phyloP scores from a whole-genome alignment of 2,797 vertebrate genomes.

The Protosalanx chinensis region DNA sequence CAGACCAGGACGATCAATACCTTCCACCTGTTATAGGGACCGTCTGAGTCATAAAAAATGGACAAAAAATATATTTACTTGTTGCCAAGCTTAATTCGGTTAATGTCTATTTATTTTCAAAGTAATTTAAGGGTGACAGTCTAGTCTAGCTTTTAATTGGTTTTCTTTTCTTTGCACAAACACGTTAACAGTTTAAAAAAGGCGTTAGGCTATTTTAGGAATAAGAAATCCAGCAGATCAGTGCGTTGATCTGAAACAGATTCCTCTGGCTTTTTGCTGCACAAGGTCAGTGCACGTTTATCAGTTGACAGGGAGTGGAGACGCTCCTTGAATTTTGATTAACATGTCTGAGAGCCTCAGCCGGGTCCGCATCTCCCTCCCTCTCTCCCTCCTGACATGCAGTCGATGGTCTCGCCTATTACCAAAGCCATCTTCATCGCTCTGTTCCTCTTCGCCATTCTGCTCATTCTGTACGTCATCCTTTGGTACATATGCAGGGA shows the following conservation, averaged over 20 bases:
- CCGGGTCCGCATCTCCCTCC: neutral
- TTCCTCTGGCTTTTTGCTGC: neutral
- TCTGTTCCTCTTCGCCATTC: conserved; percentile 38
- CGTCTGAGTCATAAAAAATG: too few species aligned
- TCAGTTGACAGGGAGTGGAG: neutral
- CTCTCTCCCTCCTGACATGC: conserved; percentile 8
- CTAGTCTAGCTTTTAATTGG: neutral
- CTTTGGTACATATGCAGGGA: conserved; percentile 38
- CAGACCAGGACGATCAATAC: too few species aligned
- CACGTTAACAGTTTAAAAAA: neutral
- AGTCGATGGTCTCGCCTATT: conserved; percentile 8
- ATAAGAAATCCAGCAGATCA: neutral
- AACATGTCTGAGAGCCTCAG: conserved; percentile 4
- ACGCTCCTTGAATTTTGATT: conserved; percentile 15
- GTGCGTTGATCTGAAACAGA: neutral
- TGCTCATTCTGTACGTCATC: conserved; percentile 34
- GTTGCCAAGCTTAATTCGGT: neutral
- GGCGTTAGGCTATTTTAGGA: neutral
- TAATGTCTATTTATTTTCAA: neutral
- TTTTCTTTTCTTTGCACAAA: neutral
- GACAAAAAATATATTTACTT: too few species aligned
- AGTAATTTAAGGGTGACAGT: neutral
- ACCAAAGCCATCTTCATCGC: conserved; percentile 38
- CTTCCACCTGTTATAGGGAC: too few species aligned
- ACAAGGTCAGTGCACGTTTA: conserved; percentile 1